phyloP scores from a whole-genome alignment of 2,797 vertebrate species.

The Tadarida brasiliensis region DNA sequence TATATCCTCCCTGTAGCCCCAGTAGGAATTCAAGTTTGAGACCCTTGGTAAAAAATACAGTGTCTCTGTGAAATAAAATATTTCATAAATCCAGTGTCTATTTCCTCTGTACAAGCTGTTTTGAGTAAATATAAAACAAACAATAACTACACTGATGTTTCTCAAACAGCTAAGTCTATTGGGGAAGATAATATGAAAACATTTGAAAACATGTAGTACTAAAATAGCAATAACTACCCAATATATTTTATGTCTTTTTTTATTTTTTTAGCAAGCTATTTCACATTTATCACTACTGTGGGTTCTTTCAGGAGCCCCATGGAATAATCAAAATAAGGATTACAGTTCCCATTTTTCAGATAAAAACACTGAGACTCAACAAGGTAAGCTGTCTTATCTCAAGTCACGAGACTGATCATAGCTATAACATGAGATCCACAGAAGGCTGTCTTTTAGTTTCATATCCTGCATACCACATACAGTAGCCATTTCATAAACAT shows the following conservation, averaged over 20 bases:
- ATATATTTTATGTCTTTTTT: slow-evolving; percentile 62
- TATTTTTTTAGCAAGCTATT: slow-evolving; percentile 62
- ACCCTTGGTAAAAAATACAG: slow-evolving; percentile 8
- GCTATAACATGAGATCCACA: background rate
- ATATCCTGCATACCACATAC: background rate
- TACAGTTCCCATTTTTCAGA: slow-evolving; percentile 50
- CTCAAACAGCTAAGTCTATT: slow-evolving; percentile 61
- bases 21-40: slow-evolving; percentile 52
- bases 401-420: background rate
- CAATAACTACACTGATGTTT: slow-evolving; percentile 50
- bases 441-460: background rate
- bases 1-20: background rate
- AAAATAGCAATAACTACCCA: slow-evolving; percentile 60
- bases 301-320: slow-evolving; percentile 10
- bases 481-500: background rate
- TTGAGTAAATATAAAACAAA: slow-evolving; percentile 72
- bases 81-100: slow-evolving; percentile 58
- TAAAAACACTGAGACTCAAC: slow-evolving; percentile 58
- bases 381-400: background rate
- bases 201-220: slow-evolving; percentile 53
- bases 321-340: slow-evolving; percentile 50
- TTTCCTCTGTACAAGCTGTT: slow-evolving; percentile 63
- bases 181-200: slow-evolving; percentile 71
- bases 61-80: slow-evolving; percentile 58
- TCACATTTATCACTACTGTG: slow-evolving; percentile 22